phyloP scores from a whole-genome alignment of 2,113 vertebrate genomes.

The Pelusios castaneus region DNA sequence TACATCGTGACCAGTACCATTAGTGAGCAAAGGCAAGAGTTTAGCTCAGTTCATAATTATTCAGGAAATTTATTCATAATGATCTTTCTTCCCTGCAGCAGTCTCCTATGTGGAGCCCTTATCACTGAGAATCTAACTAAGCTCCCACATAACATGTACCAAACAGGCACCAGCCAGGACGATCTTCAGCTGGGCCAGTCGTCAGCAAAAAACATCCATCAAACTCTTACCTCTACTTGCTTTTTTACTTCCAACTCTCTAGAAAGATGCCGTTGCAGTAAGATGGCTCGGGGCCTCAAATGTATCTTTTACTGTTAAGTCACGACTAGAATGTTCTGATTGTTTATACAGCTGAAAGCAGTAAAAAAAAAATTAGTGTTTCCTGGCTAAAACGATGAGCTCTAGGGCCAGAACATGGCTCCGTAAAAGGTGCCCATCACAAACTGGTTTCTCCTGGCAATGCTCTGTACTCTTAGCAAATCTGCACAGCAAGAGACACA shows the following conservation, averaged over 20 bases:
- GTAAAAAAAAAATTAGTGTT: not conserved
- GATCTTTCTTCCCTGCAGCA: constrained; percentile 53
- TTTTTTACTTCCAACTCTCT: not conserved
- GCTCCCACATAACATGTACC: constrained; percentile 62
- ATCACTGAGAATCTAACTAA: constrained; percentile 58
- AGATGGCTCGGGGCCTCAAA: not conserved
- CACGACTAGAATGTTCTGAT: not conserved
- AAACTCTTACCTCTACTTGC: not conserved
- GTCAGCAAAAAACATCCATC: not conserved
- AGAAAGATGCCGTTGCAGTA: not conserved
- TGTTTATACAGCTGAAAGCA: not conserved
- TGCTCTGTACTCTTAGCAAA: not conserved
- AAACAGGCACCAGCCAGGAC: constrained; percentile 50
- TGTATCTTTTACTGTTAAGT: not conserved
- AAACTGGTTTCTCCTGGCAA: not conserved
- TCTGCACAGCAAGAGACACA: not conserved
- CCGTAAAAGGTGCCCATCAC: not conserved
- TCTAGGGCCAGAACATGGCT: accelerated
- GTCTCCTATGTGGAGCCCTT: constrained; percentile 61
- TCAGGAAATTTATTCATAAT: constrained; percentile 66
- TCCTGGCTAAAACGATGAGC: accelerated
- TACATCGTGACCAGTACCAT: constrained; percentile 45
- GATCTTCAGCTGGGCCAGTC: constrained; percentile 1
- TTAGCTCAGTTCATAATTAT: constrained; percentile 68
- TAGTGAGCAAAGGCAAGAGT: constrained; percentile 69